Evolutionary conservation across 2,797 vertebrate genomes (phyloP).

Genomic region (Labeo calbasu): DNA sequence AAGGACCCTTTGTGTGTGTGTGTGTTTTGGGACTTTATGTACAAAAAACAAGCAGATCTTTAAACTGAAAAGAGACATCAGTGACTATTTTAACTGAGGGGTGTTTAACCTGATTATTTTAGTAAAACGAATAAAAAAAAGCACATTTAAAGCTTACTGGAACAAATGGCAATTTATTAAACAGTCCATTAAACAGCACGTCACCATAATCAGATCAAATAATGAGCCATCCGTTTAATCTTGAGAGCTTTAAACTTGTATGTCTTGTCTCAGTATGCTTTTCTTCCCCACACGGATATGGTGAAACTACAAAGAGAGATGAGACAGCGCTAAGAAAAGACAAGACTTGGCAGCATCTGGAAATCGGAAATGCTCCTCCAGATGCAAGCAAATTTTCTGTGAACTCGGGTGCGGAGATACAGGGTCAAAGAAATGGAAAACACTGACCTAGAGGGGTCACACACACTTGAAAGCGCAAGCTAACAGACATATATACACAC

Average conservation of each 20-base stretch:
- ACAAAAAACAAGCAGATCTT: constrained; percentile 18
- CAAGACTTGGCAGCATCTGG: constrained; percentile 53
- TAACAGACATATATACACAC: constrained; percentile 49
- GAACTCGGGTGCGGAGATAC: constrained; percentile 59
- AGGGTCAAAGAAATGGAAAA: constrained; percentile 73
- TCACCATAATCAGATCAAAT: constrained; percentile 35
- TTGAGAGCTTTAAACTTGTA: constrained; percentile 24
- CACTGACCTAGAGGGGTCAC: constrained; percentile 68
- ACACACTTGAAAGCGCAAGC: constrained; percentile 42
- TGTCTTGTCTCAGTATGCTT: constrained; percentile 16
- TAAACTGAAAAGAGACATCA: constrained; percentile 23
- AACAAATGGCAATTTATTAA: constrained; percentile 35
- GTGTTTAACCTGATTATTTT: background rate
- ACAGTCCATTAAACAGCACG: constrained; percentile 3
- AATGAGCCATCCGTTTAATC: background rate
- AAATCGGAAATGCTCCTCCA: constrained; percentile 61
- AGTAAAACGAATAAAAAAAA: background rate
- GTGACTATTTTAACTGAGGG: background rate
- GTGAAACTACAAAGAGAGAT: constrained; percentile 21
- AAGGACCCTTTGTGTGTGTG: background rate
- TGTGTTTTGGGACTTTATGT: background rate
- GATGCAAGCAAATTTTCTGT: constrained; percentile 69
- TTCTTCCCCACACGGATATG: constrained; percentile 6
- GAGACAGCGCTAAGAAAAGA: constrained; percentile 6
- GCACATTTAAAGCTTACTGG: background rate